Evolutionary conservation across 2,113 vertebrate genomes (phyloP).

Genomic region (Psophia crepitans): DNA sequence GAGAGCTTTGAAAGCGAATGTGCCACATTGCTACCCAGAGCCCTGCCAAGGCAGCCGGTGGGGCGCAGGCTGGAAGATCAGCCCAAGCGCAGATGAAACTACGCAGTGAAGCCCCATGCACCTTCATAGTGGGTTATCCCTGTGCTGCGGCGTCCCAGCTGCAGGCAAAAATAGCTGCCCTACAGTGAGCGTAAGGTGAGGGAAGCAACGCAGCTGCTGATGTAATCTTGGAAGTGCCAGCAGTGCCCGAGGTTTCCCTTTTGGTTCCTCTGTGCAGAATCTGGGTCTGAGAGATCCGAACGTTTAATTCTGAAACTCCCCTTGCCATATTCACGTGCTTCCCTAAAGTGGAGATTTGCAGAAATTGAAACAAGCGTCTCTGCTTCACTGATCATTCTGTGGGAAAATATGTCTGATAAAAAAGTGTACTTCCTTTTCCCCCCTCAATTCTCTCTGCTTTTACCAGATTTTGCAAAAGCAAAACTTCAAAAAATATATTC

Average conservation of each 20-base stretch:
- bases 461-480: neutral
- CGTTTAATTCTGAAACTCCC: neutral
- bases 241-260: neutral
- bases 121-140: neutral
- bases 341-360: neutral
- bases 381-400: neutral
- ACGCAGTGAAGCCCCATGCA: neutral
- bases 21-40: neutral
- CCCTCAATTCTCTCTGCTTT: neutral
- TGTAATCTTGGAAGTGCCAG: neutral
- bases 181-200: neutral
- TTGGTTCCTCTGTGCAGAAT: neutral
- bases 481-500: neutral
- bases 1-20: neutral
- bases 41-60: neutral
- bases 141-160: neutral
- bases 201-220: neutral
- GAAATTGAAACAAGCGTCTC: accelerated
- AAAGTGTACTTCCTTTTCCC: neutral
- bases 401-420: neutral
- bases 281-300: neutral
- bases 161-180: neutral
- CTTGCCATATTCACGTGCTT: accelerated
- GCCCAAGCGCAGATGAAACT: neutral
- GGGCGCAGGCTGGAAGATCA: neutral